phyloP scores from a whole-genome alignment of 2,797 vertebrate genomes.

The Acridotheres tristis region DNA sequence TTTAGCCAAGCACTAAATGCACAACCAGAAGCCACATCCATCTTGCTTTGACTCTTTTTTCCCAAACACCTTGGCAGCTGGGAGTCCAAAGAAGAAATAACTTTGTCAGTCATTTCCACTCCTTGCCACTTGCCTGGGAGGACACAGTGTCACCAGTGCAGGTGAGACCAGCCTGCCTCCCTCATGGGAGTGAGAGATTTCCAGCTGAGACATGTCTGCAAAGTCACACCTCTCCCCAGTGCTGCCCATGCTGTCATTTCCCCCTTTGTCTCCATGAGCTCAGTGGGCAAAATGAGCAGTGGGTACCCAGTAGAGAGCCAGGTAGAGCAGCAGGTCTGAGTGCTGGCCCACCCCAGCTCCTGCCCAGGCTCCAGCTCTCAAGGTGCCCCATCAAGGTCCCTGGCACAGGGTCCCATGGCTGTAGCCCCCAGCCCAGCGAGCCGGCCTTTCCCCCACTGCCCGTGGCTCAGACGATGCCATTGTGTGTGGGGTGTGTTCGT shows the following conservation, averaged over 20 bases:
- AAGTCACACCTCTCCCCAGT: neutral
- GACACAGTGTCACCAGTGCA: accelerated
- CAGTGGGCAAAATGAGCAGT: neutral
- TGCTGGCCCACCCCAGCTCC: neutral
- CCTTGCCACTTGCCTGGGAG: neutral
- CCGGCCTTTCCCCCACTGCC: accelerated
- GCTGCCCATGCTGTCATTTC: neutral
- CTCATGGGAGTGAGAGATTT: accelerated
- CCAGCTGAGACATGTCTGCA: accelerated
- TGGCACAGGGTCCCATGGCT: neutral
- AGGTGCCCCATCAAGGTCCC: accelerated
- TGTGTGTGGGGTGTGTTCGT: conserved; percentile 74
- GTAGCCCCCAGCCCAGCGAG: neutral
- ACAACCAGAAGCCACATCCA: neutral
- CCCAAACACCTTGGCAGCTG: neutral
- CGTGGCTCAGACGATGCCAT: conserved; percentile 61
- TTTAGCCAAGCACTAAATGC: neutral
- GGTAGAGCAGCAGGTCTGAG: neutral
- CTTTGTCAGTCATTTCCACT: neutral
- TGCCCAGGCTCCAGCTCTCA: neutral
- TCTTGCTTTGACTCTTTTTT: neutral
- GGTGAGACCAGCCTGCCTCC: neutral
- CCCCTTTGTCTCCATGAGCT: accelerated
- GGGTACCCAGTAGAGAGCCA: accelerated
- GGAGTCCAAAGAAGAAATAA: neutral